phyloP scores from a whole-genome alignment of 2,113 vertebrate genomes.

The Apaloderma vittatum region DNA sequence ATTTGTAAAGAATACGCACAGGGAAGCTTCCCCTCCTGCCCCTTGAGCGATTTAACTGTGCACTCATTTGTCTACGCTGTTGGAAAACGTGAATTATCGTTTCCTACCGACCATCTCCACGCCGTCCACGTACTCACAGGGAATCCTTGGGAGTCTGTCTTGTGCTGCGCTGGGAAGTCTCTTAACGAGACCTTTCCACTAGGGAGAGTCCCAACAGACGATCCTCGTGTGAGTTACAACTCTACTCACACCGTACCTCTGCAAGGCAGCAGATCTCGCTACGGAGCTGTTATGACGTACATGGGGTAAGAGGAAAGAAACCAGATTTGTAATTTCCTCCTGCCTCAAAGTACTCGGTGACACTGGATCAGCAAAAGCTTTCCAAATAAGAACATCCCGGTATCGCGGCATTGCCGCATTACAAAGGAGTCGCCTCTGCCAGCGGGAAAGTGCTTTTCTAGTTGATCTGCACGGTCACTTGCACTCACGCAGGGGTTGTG shows the following conservation, averaged over 20 bases:
- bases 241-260: neutral
- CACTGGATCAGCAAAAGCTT: neutral
- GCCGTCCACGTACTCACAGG: rapidly evolving
- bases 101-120: neutral
- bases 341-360: neutral
- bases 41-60: neutral
- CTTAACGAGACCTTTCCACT: neutral
- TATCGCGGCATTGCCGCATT: neutral
- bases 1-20: neutral
- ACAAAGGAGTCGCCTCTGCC: neutral
- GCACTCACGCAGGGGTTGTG: rapidly evolving
- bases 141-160: rapidly evolving
- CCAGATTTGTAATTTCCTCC: constrained; percentile 3
- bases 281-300: neutral
- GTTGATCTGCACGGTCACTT: neutral
- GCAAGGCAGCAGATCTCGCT: neutral
- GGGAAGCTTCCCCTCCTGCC: neutral
- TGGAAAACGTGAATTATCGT: neutral
- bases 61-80: neutral
- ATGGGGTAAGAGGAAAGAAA: neutral
- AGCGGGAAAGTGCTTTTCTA: neutral
- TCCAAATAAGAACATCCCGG: constrained; percentile 2
- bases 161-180: neutral
- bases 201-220: neutral
- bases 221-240: neutral